phyloP scores from a whole-genome alignment of 1,140 invertebrate species.

The Drosophila virilis region DNA sequence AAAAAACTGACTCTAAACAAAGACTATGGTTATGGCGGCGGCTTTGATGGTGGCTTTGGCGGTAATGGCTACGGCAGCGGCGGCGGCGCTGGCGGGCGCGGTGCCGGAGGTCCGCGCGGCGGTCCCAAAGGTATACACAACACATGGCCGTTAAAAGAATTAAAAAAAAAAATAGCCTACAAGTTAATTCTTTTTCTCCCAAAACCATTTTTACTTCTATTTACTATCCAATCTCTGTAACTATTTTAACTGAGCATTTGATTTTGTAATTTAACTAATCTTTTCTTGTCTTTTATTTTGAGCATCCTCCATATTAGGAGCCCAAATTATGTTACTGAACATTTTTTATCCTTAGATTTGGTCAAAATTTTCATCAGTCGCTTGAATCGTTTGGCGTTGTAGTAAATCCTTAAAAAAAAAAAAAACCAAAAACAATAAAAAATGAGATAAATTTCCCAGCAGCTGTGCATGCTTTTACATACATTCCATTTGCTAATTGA shows the following conservation, averaged over 20 bases:
- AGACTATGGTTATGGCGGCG: slow-evolving; percentile 83
- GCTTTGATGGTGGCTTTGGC: slow-evolving; percentile 82
- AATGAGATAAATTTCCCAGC: slow-evolving; percentile 19
- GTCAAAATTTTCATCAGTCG: slow-evolving; percentile 73
- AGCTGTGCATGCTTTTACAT: slow-evolving; percentile 41
- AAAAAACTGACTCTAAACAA: slow-evolving; percentile 25
- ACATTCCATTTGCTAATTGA: slow-evolving; percentile 9
- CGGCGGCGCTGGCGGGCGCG: slow-evolving; percentile 75
- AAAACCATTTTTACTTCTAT: slow-evolving; percentile 8
- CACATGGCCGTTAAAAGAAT: slow-evolving; percentile 24
- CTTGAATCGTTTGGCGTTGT: slow-evolving; percentile 68
- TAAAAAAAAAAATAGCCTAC: slow-evolving; percentile 16
- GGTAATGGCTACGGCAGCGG: slow-evolving; percentile 59
- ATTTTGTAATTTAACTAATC: slow-evolving; percentile 49
- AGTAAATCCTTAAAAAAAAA: slow-evolving; percentile 23
- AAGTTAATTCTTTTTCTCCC: slow-evolving; percentile 17
- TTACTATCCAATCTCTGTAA: slow-evolving; percentile 32
- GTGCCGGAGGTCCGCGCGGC: slow-evolving; percentile 69
- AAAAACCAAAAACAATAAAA: neutral
- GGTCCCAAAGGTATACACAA: slow-evolving; percentile 81
- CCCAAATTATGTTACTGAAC: slow-evolving; percentile 48
- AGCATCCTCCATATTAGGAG: slow-evolving; percentile 50
- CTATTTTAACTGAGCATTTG: slow-evolving; percentile 37
- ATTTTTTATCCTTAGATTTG: slow-evolving; percentile 72
- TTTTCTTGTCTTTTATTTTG: slow-evolving; percentile 45